These are phyloP conservation scores for Sorex maritimensis DNA, from an alignment of 2,797 vertebrate genomes.

Conservation along the genomic window DNA sequence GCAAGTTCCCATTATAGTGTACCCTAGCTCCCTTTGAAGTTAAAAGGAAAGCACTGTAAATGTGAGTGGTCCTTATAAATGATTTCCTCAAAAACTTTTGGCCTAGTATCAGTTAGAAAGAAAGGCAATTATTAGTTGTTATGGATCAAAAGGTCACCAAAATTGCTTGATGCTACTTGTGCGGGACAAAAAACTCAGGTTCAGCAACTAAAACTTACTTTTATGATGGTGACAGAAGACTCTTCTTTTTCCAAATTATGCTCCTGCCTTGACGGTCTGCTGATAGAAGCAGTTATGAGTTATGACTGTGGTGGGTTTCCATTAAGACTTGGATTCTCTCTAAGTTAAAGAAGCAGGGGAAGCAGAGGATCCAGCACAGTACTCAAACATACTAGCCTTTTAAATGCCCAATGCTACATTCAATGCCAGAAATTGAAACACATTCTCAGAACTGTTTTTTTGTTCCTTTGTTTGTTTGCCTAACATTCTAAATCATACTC, in stretches of 20 bases:
- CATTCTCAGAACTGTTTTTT: background rate
- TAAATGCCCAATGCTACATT: slow-evolving; percentile 10
- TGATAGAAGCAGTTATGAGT: slow-evolving; percentile 78
- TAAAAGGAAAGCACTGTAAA: slow-evolving; percentile 3
- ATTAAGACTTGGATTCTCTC: slow-evolving; percentile 67
- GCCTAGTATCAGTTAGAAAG: slow-evolving; percentile 21
- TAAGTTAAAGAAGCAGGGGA: slow-evolving; percentile 66
- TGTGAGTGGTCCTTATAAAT: background rate
- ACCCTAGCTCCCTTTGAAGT: background rate
- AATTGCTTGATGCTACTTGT: background rate
- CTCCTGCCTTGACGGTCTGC: slow-evolving; percentile 74
- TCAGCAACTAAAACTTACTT: slow-evolving; percentile 70
- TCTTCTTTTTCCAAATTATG: slow-evolving; percentile 76
- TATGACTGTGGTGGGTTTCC: slow-evolving; percentile 73
- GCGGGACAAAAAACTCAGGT: slow-evolving; percentile 47
- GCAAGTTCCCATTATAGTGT: background rate
- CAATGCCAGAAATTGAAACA: slow-evolving; percentile 28
- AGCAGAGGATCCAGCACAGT: slow-evolving; percentile 73
- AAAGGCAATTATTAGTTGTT: slow-evolving; percentile 53
- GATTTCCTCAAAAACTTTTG: slow-evolving; percentile 26
- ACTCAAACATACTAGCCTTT: slow-evolving; percentile 40
- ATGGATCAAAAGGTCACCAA: slow-evolving; percentile 50
- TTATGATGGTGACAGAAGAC: slow-evolving; percentile 22
- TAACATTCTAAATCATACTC: slow-evolving; percentile 23
- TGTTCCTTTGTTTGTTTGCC: no score